phyloP scores from a whole-genome alignment of 2,888 invertebrate genomes.

The Piscicola geometra region DNA sequence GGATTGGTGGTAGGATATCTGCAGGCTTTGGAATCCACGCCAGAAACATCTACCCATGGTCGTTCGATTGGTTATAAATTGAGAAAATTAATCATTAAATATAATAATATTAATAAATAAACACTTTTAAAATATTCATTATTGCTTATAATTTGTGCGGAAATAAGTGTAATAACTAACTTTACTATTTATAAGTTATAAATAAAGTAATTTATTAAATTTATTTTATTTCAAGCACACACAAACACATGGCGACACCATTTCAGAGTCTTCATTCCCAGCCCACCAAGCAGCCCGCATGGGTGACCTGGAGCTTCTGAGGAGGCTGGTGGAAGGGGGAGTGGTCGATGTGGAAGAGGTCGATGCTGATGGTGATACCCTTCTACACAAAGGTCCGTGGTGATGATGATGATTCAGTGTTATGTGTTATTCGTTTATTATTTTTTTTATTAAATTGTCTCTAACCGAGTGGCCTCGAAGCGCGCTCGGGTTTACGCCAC shows the following conservation, averaged over 20 bases:
- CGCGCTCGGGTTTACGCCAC: too few relatives aligned
- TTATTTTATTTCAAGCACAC: not conserved
- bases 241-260: not conserved
- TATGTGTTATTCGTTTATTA: not conserved
- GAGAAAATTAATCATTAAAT: too few relatives aligned
- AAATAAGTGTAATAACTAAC: too few relatives aligned
- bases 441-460: not conserved
- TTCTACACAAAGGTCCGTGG: constrained; percentile 56
- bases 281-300: constrained; percentile 56
- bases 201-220: too few relatives aligned
- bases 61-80: too few relatives aligned
- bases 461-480: too few relatives aligned
- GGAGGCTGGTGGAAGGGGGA: constrained; percentile 55
- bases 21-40: not conserved
- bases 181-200: too few relatives aligned
- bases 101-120: too few relatives aligned
- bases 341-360: constrained; percentile 56
- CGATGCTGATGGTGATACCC: constrained; percentile 56
- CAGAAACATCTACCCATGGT: not conserved
- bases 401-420: too few relatives aligned
- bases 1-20: not conserved
- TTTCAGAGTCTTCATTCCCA: constrained; percentile 55
- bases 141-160: too few relatives aligned
- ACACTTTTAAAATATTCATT: too few relatives aligned
- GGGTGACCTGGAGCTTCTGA: constrained; percentile 54